Base-by-base conservation (phyloP, 2,113 vertebrate genomes). In the Oncorhynchus nerka region DNA sequence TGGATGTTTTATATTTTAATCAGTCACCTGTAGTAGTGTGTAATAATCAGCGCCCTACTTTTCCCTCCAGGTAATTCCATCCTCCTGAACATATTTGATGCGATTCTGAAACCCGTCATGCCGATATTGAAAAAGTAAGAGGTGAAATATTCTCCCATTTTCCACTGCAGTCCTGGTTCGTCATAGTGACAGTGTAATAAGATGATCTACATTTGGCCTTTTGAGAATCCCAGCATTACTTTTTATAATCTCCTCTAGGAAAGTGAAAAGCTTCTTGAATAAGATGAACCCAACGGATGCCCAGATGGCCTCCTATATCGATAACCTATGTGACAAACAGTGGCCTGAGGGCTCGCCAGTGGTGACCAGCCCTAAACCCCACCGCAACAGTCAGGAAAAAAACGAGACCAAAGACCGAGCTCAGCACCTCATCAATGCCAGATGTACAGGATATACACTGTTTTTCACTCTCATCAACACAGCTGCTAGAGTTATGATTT, bases 61-160 rank as follows among this genome's bases (percentile, higher is more conserved):
- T 51, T 49, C 67, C 75, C 45, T 49, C 70, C 83, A 94, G 94
- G 91, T 64, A 93, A 93, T 87, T 94, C 93, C 57, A 81, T 92
- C 59, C 68, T 91, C 64, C 70, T 93, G 16, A 94, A 92, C 79
- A 86, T 93, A 64, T 82, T 93, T 49, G 92, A 92, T 77, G 71
- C 90, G 0, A 84, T 92, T 77, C 76, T 93, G 69, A 93, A 89
- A 79, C 88, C 92, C 0, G 76, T 93, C 8, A 91, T 90, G 89
- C 86, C 89, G 22, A 84, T 92, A 69, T 62, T 94, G 55, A 93
- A 93, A 74, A 94, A 91, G 94, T 94, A 89, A 90, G 92, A 75
- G 24, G 2, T 74, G 68, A 75, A 69, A 64, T 8, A 0, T 66
- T 4, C 13, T 68, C 45, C 7, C 3, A 62, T 70, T 70, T 7